Conservation (phyloP, 92 coral and sea anemone species). For the Plumapathes pennacea region DNA sequence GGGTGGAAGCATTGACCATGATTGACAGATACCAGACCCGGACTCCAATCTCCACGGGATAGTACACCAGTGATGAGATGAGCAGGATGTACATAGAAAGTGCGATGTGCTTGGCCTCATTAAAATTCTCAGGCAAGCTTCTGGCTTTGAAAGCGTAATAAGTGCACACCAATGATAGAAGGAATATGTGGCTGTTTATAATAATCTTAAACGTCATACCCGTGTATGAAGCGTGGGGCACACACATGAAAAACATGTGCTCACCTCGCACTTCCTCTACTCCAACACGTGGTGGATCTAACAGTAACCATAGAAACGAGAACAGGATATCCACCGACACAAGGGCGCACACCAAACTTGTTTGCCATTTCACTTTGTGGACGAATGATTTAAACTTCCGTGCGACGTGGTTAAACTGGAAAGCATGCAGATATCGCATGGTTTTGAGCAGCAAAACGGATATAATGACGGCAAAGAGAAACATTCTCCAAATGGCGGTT, state of each 20-base stretch:
- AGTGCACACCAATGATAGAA: conserved; percentile 58
- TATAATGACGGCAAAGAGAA: conserved; percentile 43
- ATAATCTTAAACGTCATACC: conserved; percentile 50
- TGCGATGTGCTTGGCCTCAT: conserved; percentile 73
- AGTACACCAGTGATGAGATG: conserved; percentile 65
- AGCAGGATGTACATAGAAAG: conserved; percentile 72
- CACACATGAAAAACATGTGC: conserved; percentile 58
- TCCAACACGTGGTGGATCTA: conserved; percentile 58
- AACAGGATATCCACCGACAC: conserved; percentile 28
- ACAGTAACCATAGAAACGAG: conserved; percentile 40
- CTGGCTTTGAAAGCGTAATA: conserved; percentile 82
- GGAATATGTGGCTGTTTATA: conserved; percentile 38
- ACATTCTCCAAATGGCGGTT: conserved; percentile 49
- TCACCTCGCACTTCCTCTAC: conserved; percentile 17
- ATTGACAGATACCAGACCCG: conserved; percentile 53
- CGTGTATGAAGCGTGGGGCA: conserved; percentile 14
- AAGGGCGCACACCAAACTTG: conserved; percentile 25
- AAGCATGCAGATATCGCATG: conserved; percentile 58
- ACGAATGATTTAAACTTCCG: conserved; percentile 56
- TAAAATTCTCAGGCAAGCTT: conserved; percentile 76
- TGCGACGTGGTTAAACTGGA: conserved; percentile 50
- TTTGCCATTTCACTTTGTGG: conserved; percentile 32
- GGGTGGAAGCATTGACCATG: conserved; percentile 55
- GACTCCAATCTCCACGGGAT: conserved; percentile 61
- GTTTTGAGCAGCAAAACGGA: conserved; percentile 66